Base-by-base conservation (phyloP, 2,888 invertebrate species). In the Cryptocephalus moraei region DNA sequence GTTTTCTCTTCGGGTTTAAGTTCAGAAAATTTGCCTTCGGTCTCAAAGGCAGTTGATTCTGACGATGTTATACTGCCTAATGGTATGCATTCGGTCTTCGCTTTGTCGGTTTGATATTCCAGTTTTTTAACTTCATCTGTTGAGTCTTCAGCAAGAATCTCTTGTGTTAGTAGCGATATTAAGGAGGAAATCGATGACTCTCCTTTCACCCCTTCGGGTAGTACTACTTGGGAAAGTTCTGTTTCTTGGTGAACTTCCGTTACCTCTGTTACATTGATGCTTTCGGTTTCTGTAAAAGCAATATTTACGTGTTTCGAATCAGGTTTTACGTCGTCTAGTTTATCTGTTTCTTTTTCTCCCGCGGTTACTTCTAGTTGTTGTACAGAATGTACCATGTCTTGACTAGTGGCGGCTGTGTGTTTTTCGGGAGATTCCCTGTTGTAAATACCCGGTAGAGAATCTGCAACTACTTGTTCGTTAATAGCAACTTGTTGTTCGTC, bases 181-280 rank as follows among this genome's bases (percentile, higher is more conserved):
- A 76, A 74, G 11, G 75, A 69, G 39, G 74, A 68, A 36, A 81
- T 62, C 45, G 77, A 73, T 32, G 76, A 48, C 45, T 69, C 74
- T 12, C 82, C 82, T 59, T 68, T 74, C 33, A 66, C 71, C 47
- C 67, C 61, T 50, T 71, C 63, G n/a, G 73, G 72, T 46, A 59
- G 56, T 56, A 69, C 62, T 39, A 64, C 59, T 52, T 67, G 60
- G 32, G 62, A 68, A 22, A 78, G 67, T 47, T 61, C 69, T 66
- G 69, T 67, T 73, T 79, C 80, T 62, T 68, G 74, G 43, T 78
- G 71, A 46, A 69, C 68, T 4, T 73, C 59, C 45, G 75, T 60
- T 1, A 77, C 62, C 68, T 81, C 78, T 8, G 75, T 80, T 10
- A 85, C 70, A 59, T 75, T 76, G 41, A 86, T 54, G 54, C 80